These are phyloP conservation scores for Tholera decimalis DNA, from an alignment of 2,888 invertebrate species.

Conservation along the genomic window DNA sequence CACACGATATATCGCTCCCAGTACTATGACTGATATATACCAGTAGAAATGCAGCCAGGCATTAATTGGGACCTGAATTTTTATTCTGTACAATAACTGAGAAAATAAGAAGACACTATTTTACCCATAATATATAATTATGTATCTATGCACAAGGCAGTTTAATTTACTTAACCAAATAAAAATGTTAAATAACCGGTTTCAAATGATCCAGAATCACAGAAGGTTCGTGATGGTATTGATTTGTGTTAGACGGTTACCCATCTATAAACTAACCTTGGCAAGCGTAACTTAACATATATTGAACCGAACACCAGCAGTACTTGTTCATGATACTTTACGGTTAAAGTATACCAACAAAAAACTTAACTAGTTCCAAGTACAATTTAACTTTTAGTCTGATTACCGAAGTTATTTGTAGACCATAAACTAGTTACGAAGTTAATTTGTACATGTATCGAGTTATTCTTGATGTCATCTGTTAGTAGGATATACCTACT, in stretches of 20 bases:
- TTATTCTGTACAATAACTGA: conserved; percentile 42
- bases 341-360: conserved; percentile 56
- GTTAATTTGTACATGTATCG: conserved; percentile 44
- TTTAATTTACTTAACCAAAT: too few species aligned
- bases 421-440: conserved; percentile 50
- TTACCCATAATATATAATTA: not conserved
- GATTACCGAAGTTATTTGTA: conserved; percentile 60
- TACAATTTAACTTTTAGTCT: conserved; percentile 67
- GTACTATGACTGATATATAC: conserved; percentile 70
- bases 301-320: too few species aligned
- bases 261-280: not conserved
- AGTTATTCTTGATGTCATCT: conserved; percentile 34
- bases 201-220: too few species aligned
- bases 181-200: too few species aligned
- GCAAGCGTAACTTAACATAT: too few species aligned
- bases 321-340: too few species aligned
- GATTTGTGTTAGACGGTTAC: not conserved
- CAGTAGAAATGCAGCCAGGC: conserved; percentile 59
- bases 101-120: not conserved
- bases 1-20: not conserved
- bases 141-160: too few species aligned
- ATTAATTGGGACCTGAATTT: conserved; percentile 68
- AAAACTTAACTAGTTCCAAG: conserved; percentile 58
- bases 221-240: not conserved
- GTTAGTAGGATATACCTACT: not conserved